phyloP scores from a whole-genome alignment of 2,113 vertebrate genomes.

The Arizona elegans region DNA sequence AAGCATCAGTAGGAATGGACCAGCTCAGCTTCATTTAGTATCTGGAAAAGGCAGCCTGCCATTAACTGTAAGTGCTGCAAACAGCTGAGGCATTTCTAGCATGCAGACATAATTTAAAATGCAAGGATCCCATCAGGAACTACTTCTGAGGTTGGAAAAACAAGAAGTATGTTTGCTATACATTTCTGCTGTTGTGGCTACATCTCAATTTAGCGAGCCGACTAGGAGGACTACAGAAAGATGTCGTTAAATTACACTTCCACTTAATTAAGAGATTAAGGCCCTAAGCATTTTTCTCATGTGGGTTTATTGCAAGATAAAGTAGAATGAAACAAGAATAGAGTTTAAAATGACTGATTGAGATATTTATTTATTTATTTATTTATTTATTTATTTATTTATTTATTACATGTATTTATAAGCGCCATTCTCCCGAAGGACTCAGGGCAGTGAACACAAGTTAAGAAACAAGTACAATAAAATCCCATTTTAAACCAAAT shows the following conservation, averaged over 20 bases:
- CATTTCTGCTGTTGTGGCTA: conserved; percentile 2
- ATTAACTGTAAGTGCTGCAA: not conserved
- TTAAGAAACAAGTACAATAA: no score
- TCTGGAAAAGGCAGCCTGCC: not conserved
- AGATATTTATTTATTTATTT: no score
- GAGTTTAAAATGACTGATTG: not conserved
- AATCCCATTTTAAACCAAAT: no score
- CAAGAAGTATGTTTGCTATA: not conserved
- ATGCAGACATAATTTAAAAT: conserved; percentile 2
- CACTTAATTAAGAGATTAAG: not conserved
- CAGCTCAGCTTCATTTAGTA: not conserved
- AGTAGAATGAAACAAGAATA: not conserved
- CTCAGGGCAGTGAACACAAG: no score
- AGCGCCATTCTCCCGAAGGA: no score
- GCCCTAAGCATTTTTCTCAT: not conserved
- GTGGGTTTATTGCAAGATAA: not conserved
- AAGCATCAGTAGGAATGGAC: not conserved
- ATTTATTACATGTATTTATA: no score
- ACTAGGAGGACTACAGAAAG: not conserved
- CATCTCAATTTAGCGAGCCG: not conserved
- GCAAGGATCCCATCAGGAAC: conserved; percentile 21
- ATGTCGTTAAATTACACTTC: not conserved
- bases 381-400: no score
- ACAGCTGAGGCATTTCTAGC: not conserved
- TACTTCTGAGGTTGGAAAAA: conserved; percentile 25